Conservation (phyloP, 2,113 vertebrate genomes). For the Siniperca chuatsi region DNA sequence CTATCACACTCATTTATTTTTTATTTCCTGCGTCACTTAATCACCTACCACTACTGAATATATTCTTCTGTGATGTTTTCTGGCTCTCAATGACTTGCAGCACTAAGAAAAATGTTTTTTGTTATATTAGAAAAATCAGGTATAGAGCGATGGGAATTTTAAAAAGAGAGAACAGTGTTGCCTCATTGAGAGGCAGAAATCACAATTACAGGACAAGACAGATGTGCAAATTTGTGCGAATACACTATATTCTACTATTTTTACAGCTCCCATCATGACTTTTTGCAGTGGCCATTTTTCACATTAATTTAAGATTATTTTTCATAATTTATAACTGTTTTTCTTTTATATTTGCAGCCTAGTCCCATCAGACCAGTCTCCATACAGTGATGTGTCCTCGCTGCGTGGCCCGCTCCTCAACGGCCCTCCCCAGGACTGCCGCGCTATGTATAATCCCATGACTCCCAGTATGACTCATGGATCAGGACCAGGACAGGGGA, state of each 20-base stretch:
- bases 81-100: not conserved
- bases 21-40: not conserved
- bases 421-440: constrained; percentile 75
- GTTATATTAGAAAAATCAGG: not conserved
- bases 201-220: not conserved
- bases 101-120: not conserved
- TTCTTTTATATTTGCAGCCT: constrained; percentile 57
- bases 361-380: constrained; percentile 71
- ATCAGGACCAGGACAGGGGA: constrained; percentile 78
- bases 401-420: constrained; percentile 73
- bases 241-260: not conserved
- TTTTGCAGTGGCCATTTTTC: not conserved
- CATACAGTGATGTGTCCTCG: constrained; percentile 80
- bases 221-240: not conserved
- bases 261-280: too few relatives aligned
- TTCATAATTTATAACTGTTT: not conserved
- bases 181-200: not conserved
- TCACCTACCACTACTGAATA: not conserved
- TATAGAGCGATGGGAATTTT: not conserved
- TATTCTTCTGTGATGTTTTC: not conserved
- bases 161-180: not conserved
- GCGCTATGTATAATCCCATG: constrained; percentile 90
- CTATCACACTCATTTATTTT: not conserved
- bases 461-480: constrained; percentile 85
- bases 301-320: not conserved